Percentiles rank a stretch among this genome's conserved stretches.
Evolutionary conservation across 2,797 vertebrate genomes (phyloP).

Genomic region (Lepus townsendii): DNA sequence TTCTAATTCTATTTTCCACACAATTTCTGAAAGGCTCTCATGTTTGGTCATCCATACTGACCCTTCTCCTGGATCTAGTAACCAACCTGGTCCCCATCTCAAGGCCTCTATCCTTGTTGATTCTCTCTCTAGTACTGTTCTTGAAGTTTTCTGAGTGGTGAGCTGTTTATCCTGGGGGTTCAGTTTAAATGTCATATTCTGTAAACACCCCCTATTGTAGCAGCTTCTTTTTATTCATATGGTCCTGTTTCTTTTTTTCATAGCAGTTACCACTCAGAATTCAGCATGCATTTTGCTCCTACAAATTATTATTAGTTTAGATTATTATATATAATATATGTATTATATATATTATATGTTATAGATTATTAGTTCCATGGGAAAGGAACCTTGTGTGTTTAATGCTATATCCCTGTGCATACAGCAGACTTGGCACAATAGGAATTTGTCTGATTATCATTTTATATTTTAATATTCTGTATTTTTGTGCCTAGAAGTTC

Average conservation of each 20-base stretch:
- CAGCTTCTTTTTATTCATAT: not conserved
- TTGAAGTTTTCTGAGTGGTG: not conserved
- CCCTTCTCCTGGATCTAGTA: not conserved
- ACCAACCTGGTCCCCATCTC: too few relatives aligned
- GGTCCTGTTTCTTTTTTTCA: not conserved
- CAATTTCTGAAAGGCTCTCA: too few relatives aligned
- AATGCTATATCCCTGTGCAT: not conserved
- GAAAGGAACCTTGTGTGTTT: not conserved
- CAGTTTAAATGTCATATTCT: not conserved
- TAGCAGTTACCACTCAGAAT: not conserved
- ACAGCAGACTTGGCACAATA: not conserved
- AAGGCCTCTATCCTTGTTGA: not conserved
- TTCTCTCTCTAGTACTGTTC: not conserved
- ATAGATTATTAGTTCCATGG: not conserved
- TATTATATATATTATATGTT: too few relatives aligned
- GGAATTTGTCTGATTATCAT: not conserved
- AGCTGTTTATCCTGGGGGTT: not conserved
- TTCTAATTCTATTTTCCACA: too few relatives aligned
- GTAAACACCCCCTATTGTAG: not conserved
- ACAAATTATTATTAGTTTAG: too few relatives aligned
- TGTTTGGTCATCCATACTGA: not conserved
- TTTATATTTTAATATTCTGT: not conserved
- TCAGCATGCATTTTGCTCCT: not conserved
- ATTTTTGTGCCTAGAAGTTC: not conserved
- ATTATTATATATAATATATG: too few relatives aligned